Evolutionary conservation across 2,888 invertebrate genomes (phyloP), one percentile per base, ranked within the genome.

Genomic region (Gisinianus flammeolus): DNA sequence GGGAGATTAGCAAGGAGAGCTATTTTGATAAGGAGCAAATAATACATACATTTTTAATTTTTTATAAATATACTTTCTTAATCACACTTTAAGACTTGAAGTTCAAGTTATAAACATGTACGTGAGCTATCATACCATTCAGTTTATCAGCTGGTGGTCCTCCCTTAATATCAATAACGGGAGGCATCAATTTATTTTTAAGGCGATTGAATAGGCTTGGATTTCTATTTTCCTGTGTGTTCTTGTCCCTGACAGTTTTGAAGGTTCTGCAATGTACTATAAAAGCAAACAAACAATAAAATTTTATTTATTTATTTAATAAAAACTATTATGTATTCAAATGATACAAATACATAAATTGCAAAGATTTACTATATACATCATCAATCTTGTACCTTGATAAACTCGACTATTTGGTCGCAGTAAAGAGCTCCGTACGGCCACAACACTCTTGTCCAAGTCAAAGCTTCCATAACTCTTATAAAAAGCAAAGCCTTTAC

Each of bases 191-290:
- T 44, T 87, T 86, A 80, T 90, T 90, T 88, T 91, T 91, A 81
- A 93, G 87, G 86, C 93, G 89, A 81, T 90, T 89, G n/a, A 91
- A 87, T 73, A 93, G 86, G 56, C 91, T 90, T 0, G 94, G 93
- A 87, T 93, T 94, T 83, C 94, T 88, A 83, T 91, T 90, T 71
- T 90, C 86, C 85, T 94, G 94, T 0, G 93, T 91, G 82, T 91
- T 90, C 33, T 92, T 89, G 80, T 90, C 91, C 74, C 94, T 89
- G 83, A 93, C 92, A 0, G 94, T 95, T 88, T 94, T 95, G 87
- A 95, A 95, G 54, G 91, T 91, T 73, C 95, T 90, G 24, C 91
- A 89, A 86, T 92, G 92, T 22, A 79, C 85, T 85, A 81, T 62
- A 56, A 56, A n/a, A 56, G 19, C 16, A 56, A 12, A 56, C 8